phyloP scores from a whole-genome alignment of 2,113 vertebrate species.

The Elaphurus davidianus region DNA sequence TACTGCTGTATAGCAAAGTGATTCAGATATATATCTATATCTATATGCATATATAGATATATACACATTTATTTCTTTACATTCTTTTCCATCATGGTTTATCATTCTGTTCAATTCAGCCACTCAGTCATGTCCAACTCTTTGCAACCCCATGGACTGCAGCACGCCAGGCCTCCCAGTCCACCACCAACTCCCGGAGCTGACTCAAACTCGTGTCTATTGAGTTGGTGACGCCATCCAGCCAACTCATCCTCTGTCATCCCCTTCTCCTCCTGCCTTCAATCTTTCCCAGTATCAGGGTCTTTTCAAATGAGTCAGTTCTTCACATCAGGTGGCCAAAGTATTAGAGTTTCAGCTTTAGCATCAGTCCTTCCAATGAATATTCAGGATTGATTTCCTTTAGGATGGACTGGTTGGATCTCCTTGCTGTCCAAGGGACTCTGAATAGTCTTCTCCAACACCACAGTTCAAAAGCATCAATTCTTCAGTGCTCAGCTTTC shows the following conservation, averaged over 20 bases:
- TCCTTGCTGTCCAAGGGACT: not conserved
- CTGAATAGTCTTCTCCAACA: not conserved
- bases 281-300: not conserved
- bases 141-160: not conserved
- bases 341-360: not conserved
- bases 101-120: not conserved
- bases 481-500: not conserved
- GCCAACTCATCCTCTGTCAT: not conserved
- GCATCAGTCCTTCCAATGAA: not conserved
- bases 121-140: not conserved
- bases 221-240: not conserved
- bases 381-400: not conserved
- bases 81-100: not conserved
- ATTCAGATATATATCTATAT: not conserved
- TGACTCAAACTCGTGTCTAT: not conserved
- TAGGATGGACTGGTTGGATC: not conserved
- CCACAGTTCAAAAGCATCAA: not conserved
- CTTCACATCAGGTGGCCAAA: not conserved
- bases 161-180: not conserved
- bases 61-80: not conserved
- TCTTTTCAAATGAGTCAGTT: not conserved
- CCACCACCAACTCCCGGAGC: not conserved
- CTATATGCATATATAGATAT: not conserved
- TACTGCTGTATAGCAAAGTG: not conserved
- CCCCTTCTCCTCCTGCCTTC: not conserved